Evolutionary conservation across 2,888 invertebrate genomes (phyloP), one percentile per base, ranked within the genome.

Genomic region (Agriopis marginaria): DNA sequence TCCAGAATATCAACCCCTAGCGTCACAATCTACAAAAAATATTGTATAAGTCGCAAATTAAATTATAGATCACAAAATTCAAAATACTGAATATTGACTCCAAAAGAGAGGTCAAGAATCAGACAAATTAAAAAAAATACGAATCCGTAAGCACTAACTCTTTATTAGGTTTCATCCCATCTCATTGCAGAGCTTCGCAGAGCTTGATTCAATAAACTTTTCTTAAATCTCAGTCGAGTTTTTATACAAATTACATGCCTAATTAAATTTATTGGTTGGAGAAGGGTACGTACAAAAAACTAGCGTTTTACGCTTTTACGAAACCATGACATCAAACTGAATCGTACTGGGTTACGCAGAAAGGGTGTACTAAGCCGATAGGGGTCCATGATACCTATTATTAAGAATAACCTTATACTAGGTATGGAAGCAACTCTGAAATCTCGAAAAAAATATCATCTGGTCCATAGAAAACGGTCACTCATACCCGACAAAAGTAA

Each of bases 251-350:
- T 71, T 71, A 71, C 65, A 70, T 32, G 71, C 54, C 61, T 71
- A 76, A 74, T 73, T 73, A 63, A 71, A 70, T 71, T 74, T 74
- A 74, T 75, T 72, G 68, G 53, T 63, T 59, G 59, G 49, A n/a
- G 51, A 32, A 12, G 50, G 71, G 49, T 59, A n/a, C 23, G 67
- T 55, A 9, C 17, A 17, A 4, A 23, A 6, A 63, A 12, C 8
- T 10, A 59, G 67, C 71, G 62, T 14, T 17, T 14, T n/a, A 7
- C 17, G n/a, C 23, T 17, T 17, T 9, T 49, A 49, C 32, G 32
- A 32, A 32, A 32, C 32, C 32, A 5, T 32, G 32, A 32, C 32
- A 32, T 32, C 32, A 32, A 32, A 32, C 32, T 32, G 32, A 32
- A 32, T 32, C 4, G 4, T 32, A 32, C 32, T 32, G 32, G 3